Conservation (phyloP, 2,888 invertebrate genomes). For the Philereme vetulata region DNA sequence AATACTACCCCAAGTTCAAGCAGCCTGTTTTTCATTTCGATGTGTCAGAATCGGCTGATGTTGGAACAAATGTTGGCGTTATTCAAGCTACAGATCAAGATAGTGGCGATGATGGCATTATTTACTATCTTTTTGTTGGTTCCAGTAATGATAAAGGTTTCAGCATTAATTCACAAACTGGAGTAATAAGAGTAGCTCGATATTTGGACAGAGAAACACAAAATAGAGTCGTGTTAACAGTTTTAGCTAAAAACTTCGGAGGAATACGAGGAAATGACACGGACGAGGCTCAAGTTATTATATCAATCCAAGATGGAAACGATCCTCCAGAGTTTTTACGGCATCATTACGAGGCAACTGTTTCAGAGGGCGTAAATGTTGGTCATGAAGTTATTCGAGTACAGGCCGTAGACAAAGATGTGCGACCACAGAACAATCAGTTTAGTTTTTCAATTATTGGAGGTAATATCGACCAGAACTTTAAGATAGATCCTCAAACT, state of each 20-base stretch:
- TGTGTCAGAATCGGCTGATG: slow-evolving; percentile 95
- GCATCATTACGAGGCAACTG: slow-evolving; percentile 88
- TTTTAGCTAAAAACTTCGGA: slow-evolving; percentile 97
- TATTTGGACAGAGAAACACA: slow-evolving; percentile 94
- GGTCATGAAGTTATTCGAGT: slow-evolving; percentile 91
- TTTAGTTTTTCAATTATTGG: slow-evolving; percentile 95
- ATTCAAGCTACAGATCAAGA: slow-evolving; percentile 96
- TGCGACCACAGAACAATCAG: slow-evolving; percentile 94
- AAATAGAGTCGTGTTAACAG: slow-evolving; percentile 94
- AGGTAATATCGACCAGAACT: slow-evolving; percentile 92
- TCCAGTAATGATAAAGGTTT: slow-evolving; percentile 97
- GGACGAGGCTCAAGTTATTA: slow-evolving; percentile 96
- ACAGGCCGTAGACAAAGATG: slow-evolving; percentile 95
- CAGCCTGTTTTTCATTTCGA: slow-evolving; percentile 96
- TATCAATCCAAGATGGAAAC: slow-evolving; percentile 97
- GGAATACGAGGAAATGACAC: slow-evolving; percentile 97
- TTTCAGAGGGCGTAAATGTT: slow-evolving; percentile 90
- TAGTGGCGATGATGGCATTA: slow-evolving; percentile 92
- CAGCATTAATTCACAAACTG: slow-evolving; percentile 91
- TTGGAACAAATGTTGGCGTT: slow-evolving; percentile 92
- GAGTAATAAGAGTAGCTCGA: slow-evolving; percentile 92
- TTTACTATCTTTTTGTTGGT: slow-evolving; percentile 96
- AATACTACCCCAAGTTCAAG: slow-evolving; percentile 93
- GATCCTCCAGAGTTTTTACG: slow-evolving; percentile 97
- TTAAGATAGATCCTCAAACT: slow-evolving; percentile 93